These are phyloP conservation scores for Epistrophe eligans DNA, from an alignment of 2,888 invertebrate genomes.

Conservation along the genomic window DNA sequence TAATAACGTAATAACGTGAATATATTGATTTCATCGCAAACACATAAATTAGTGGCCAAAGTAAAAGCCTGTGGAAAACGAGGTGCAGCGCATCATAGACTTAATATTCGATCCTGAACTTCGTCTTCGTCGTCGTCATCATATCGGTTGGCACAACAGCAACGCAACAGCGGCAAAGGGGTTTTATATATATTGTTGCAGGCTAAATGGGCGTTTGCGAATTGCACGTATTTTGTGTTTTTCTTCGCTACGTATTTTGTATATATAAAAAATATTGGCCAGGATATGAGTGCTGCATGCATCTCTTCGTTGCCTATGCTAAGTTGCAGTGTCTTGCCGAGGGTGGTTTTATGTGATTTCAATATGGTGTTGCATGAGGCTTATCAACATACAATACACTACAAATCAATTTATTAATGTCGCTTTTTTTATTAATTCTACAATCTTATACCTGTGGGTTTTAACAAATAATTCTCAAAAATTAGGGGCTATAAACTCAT, in stretches of 20 bases:
- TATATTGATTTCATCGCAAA: constrained; percentile 77
- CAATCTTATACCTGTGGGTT: background rate
- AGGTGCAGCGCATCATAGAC: constrained; percentile 52
- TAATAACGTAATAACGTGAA: constrained; percentile 76
- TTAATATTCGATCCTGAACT: constrained; percentile 31
- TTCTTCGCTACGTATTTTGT: background rate
- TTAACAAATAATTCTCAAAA: too few relatives aligned
- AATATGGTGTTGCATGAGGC: constrained; percentile 31
- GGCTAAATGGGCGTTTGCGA: constrained; percentile 66
- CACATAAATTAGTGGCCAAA: constrained; percentile 77
- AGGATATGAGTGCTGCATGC: constrained; percentile 49
- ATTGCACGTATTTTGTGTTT: constrained; percentile 56
- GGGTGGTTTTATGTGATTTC: constrained; percentile 60
- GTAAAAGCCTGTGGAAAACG: constrained; percentile 64
- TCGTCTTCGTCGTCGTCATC: too few relatives aligned
- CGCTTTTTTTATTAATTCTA: background rate
- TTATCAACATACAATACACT: constrained; percentile 37
- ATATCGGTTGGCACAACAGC: background rate
- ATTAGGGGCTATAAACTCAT: too few relatives aligned
- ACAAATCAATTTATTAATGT: constrained; percentile 20
- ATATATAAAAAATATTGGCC: constrained; percentile 65
- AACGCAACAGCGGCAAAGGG: background rate
- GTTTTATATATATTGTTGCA: constrained; percentile 10
- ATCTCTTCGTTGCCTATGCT: constrained; percentile 8
- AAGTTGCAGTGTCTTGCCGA: constrained; percentile 25